Conservation (phyloP, 2,797 vertebrate genomes). For the Trachurus trachurus region DNA sequence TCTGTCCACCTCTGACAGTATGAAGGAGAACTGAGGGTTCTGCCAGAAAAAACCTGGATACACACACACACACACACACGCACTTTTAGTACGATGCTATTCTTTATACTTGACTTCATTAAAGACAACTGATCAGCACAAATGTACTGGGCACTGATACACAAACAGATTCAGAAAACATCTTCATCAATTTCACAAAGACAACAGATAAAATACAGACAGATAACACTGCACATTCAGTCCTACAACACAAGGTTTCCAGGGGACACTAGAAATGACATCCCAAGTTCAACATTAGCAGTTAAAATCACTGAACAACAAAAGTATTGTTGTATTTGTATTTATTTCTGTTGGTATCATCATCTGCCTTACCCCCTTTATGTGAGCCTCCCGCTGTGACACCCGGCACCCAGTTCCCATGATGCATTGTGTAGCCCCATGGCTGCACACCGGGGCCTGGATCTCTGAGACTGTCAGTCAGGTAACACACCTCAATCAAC, state of each 20-base stretch:
- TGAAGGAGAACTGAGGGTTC: slow-evolving; percentile 83
- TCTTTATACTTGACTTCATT: neutral
- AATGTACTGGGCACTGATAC: no score
- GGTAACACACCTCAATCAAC: slow-evolving; percentile 84
- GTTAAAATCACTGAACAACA: no score
- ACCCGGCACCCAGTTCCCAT: slow-evolving; percentile 79
- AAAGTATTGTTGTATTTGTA: no score
- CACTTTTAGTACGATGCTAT: neutral
- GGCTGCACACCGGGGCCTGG: slow-evolving; percentile 40
- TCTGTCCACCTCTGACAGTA: slow-evolving; percentile 68
- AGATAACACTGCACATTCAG: no score
- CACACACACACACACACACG: slow-evolving; percentile 36
- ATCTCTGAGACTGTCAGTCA: slow-evolving; percentile 60
- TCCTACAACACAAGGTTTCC: no score
- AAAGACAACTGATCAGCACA: no score
- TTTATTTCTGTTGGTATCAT: neutral
- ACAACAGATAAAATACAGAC: no score
- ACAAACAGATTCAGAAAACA: no score
- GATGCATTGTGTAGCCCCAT: slow-evolving; percentile 76
- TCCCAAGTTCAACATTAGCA: no score
- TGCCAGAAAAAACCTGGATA: slow-evolving; percentile 70
- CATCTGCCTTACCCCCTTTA: slow-evolving; percentile 28
- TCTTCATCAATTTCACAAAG: no score
- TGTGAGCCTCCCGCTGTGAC: slow-evolving; percentile 75
- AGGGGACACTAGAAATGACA: no score